Base-by-base conservation (phyloP, 2,888 invertebrate genomes). In the Mimachlamys varia region DNA sequence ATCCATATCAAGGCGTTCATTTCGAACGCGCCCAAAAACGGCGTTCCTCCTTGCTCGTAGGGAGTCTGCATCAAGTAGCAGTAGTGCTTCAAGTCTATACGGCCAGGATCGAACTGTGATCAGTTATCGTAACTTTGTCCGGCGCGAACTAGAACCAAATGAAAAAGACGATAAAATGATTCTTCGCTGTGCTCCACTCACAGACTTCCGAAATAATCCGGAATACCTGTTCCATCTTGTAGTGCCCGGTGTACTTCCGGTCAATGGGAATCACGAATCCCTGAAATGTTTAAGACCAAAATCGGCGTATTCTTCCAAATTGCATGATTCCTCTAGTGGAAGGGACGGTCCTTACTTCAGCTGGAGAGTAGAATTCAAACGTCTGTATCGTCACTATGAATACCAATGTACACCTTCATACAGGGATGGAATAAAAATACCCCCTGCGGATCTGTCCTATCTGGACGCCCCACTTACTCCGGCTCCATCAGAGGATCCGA, bases 361-460 rank as follows among this genome's bases (percentile, higher is more conserved):
- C 88, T 95, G 95, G 95, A 89, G 95, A 44, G 92, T 93, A 0
- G 94, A 95, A 53, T 93, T 96, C 37, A 94, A 94, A 53, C 93
- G 93, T 62, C 90, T 95, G 49, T 95, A 94, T 90, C 92, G 92
- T 49, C 93, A 94, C 53, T 95, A 94, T 91, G 94, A 95, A 88
- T 95, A 94, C 90, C 96, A 96, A 91, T 96, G 95, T 88, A 94
- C 95, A 0, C 92, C 94, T 2, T 95, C 95, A 0, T 96, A 95
- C 92, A 90, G 95, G 49, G 93, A 94, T 15, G 91, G 94, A 0
- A 93, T 93, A 0, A 92, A 92, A 13, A 91, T 76, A 17, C 37
- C 89, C 3, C 88, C 90, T 0, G 91, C 93, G 13, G 88, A 89
- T 22, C 91, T 93, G 1, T 91, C 92, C 12, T 55, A 88, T 13